Percentiles rank a stretch among this genome's conserved stretches.
Evolutionary conservation across 2,113 vertebrate genomes (phyloP).

Genomic region (Tetrax tetrax): DNA sequence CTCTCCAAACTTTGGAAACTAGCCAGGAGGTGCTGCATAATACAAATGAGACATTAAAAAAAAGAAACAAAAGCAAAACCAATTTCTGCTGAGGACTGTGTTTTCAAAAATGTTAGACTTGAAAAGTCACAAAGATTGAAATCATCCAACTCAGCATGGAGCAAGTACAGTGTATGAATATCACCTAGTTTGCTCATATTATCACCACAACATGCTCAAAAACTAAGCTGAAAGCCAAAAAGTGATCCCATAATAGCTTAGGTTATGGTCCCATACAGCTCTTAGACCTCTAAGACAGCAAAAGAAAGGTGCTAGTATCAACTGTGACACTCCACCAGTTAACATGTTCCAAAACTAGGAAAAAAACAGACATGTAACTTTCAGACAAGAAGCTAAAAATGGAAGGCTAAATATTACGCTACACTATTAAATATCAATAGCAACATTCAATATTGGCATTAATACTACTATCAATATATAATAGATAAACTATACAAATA

Average conservation of each 20-base stretch:
- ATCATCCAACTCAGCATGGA: neutral
- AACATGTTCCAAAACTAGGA: neutral
- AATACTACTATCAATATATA: neutral
- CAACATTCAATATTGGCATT: neutral
- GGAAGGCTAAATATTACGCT: neutral
- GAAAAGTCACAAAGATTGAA: neutral
- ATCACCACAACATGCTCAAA: neutral
- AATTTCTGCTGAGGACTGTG: neutral
- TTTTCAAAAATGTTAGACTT: neutral
- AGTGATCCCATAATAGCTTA: neutral
- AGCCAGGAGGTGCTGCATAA: neutral
- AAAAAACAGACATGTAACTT: fast-evolving
- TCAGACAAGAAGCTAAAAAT: neutral
- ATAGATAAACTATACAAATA: neutral
- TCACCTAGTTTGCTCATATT: neutral
- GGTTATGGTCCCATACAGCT: neutral
- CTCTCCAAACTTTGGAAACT: neutral
- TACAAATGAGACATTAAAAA: neutral
- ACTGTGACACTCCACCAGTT: neutral
- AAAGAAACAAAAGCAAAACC: neutral
- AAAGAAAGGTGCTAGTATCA: neutral
- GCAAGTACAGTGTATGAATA: neutral
- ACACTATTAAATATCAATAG: neutral
- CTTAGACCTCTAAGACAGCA: neutral
- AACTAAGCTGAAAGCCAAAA: neutral